phyloP scores from a whole-genome alignment of 64 coral and sea anemone genomes.

The Trachythela sp. region DNA sequence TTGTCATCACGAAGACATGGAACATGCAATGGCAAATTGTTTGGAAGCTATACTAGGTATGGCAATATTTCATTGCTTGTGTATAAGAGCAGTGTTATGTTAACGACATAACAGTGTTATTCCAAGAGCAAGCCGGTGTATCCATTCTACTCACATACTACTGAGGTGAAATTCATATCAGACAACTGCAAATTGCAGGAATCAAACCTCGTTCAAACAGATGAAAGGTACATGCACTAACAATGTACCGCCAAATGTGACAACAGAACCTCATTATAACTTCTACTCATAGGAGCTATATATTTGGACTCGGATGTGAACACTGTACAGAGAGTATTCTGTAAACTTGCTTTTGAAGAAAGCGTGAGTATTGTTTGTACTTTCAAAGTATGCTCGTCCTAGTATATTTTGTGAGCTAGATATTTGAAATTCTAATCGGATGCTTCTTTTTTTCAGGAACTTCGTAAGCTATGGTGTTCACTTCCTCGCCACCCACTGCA shows the following conservation, averaged over 20 bases:
- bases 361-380: constrained; percentile 41
- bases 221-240: too few relatives aligned
- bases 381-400: too few relatives aligned
- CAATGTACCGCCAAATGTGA: too few relatives aligned
- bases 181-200: too few relatives aligned
- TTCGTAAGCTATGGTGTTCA: constrained; percentile 44
- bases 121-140: too few relatives aligned
- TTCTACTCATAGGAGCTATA: constrained; percentile 55
- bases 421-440: neutral
- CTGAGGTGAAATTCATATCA: too few relatives aligned
- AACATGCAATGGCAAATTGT: constrained; percentile 96
- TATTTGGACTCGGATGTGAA: constrained; percentile 73
- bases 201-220: too few relatives aligned
- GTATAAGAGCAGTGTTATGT: too few relatives aligned
- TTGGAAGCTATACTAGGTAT: constrained; percentile 91
- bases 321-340: constrained; percentile 53
- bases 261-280: neutral
- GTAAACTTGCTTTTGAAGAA: constrained; percentile 65
- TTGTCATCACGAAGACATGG: constrained; percentile 87
- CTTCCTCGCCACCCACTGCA: constrained; percentile 73
- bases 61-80: neutral
- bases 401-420: neutral
- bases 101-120: too few relatives aligned
- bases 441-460: constrained; percentile 32
- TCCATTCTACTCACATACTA: too few relatives aligned